Evolutionary conservation across 2,888 invertebrate species (phyloP).

Genomic region (Unio pictorum): DNA sequence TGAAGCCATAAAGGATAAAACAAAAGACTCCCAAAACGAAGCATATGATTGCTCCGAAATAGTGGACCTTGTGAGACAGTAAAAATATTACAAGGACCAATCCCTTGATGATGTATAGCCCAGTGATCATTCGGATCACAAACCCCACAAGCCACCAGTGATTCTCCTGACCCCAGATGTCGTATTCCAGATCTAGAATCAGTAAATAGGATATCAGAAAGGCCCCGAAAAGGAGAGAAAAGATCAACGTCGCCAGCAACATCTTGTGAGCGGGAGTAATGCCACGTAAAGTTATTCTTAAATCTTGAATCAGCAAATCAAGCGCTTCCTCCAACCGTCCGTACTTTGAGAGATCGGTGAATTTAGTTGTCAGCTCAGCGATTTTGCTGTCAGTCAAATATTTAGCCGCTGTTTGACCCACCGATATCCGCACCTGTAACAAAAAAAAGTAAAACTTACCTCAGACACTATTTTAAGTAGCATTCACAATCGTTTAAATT

Average conservation of each 20-base stretch:
- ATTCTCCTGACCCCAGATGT: slow-evolving; percentile 34
- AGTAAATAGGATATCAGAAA: slow-evolving; percentile 28
- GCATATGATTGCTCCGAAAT: slow-evolving; percentile 6
- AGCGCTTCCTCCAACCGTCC: slow-evolving; percentile 25
- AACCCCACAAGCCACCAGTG: slow-evolving; percentile 23
- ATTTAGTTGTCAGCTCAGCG: slow-evolving; percentile 11
- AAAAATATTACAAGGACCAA: slow-evolving; percentile 17
- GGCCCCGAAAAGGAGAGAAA: slow-evolving; percentile 9
- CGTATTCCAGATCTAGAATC: slow-evolving; percentile 26
- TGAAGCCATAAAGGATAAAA: slow-evolving; percentile 13
- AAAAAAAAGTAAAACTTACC: too few species aligned
- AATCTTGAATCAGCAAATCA: slow-evolving; percentile 19
- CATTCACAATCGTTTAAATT: too few species aligned
- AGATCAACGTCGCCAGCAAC: slow-evolving; percentile 28
- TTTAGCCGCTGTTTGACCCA: slow-evolving; percentile 16
- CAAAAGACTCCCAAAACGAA: slow-evolving; percentile 8
- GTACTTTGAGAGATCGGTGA: slow-evolving; percentile 16
- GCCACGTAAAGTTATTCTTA: slow-evolving; percentile 22
- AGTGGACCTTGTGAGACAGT: slow-evolving; percentile 23
- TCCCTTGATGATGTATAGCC: slow-evolving; percentile 29
- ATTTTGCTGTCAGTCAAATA: slow-evolving; percentile 19
- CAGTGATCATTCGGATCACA: slow-evolving; percentile 23
- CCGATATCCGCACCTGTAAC: slow-evolving; percentile 29
- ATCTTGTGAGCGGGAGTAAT: slow-evolving; percentile 31
- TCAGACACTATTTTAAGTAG: too few species aligned